A percentile compares a stretch with the other conserved stretches of the same genome.
These are phyloP conservation scores for Pelvicachromis taeniatus DNA, from an alignment of 2,113 vertebrate genomes.

Conservation along the genomic window DNA sequence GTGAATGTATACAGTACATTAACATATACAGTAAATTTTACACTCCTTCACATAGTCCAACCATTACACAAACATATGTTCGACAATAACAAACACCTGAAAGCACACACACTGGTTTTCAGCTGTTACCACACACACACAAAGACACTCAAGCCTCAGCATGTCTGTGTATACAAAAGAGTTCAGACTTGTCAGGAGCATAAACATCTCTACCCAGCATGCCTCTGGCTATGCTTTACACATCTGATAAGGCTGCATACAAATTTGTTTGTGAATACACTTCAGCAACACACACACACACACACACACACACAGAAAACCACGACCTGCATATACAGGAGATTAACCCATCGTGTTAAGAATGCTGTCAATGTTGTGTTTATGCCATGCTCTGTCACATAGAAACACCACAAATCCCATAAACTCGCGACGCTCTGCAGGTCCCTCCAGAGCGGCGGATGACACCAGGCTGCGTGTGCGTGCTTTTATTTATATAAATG, in stretches of 20 bases:
- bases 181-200: conserved; percentile 36
- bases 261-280: conserved; percentile 41
- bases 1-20: not conserved
- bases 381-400: conserved; percentile 55
- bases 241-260: conserved; percentile 42
- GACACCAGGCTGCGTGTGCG: not conserved
- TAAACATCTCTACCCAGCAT: conserved; percentile 41
- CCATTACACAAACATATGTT: not conserved
- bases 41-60: not conserved
- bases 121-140: not conserved
- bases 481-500: not conserved
- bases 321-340: conserved; percentile 18
- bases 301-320: conserved; percentile 3
- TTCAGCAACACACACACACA: conserved; percentile 18
- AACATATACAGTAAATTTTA: not conserved
- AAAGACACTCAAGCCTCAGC: not conserved
- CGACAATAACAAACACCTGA: not conserved
- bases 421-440: conserved; percentile 11
- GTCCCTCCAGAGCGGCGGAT: not conserved
- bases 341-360: conserved; percentile 46
- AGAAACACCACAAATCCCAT: conserved; percentile 67
- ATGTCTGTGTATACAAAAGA: conserved; percentile 29
- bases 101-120: not conserved
- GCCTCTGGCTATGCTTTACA: conserved; percentile 22
- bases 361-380: conserved; percentile 62